Evolutionary conservation across 2,113 vertebrate species (phyloP), one percentile per base, ranked within the genome.

Genomic region (Plestiodon gilberti): DNA sequence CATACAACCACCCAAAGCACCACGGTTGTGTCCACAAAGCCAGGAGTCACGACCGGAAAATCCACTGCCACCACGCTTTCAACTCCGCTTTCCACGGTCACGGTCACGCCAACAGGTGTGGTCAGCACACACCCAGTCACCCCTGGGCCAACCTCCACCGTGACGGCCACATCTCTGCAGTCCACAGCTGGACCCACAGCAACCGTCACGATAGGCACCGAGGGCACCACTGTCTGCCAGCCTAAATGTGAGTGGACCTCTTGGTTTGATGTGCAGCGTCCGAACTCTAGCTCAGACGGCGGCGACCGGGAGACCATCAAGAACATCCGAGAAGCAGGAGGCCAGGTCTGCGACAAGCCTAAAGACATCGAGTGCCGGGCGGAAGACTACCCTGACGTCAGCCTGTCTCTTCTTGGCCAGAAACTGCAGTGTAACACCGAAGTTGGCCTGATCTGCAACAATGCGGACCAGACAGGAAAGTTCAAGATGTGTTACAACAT

Each of bases 201-300:
- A 55, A 55, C 6, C 6, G 13, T 13, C 6, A 55, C 52, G 6
- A 6, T 55, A 55, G 52, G 6, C 6, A 55, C 52, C 52, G 30
- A 0, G 7, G n/a, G 20, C 1, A 38, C 61, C 20, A 57, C 55
- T 1, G n/a, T 78, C 62, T 97, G 96, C 48, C 82, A 23, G 43
- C 90, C 74, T 15, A 70, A 4, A 1, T 97, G 96, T 62, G 2
- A 71, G n/a, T 97, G 96, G 96, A 95, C 96, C 0, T 22, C 64
- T 25, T 97, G 96, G 96, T 96, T 93, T 40, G 96, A 97, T 7
- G 73, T 67, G 28, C 91, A 91, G 25, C 95, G 94, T 73, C 96
- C 96, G 6, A 91, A 85, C 30, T 88, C 93, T 0, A 93, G 91
- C 64, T 40, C 43, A 14, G 35, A 73, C 0, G 95, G 95, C 1